Conservation (phyloP, 2,113 vertebrate genomes). For the Pontoporia blainvillei region DNA sequence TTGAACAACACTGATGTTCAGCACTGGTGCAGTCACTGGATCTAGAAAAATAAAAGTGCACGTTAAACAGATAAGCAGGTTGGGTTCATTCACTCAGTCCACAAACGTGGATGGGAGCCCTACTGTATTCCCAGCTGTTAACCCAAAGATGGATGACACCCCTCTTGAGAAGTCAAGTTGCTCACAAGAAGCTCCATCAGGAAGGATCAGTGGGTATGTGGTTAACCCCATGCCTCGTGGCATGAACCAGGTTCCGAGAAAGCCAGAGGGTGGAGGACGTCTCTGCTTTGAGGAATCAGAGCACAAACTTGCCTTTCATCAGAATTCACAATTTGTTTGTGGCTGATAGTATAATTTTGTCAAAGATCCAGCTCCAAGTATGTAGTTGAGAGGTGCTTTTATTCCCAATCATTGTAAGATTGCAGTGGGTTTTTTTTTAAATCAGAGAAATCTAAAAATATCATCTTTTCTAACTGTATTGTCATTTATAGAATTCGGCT, state of each 20-base stretch:
- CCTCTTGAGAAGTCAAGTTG: not conserved
- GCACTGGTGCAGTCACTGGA: slow-evolving; percentile 57
- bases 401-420: not conserved
- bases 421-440: not conserved
- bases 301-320: not conserved
- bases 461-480: not conserved
- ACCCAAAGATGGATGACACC: not conserved
- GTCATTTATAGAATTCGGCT: not conserved
- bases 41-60: slow-evolving; percentile 48
- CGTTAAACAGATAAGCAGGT: not conserved
- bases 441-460: not conserved
- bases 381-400: not conserved
- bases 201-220: not conserved
- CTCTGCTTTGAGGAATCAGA: not conserved
- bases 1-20: slow-evolving; percentile 47
- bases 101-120: not conserved
- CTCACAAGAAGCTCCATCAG: not conserved
- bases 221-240: not conserved
- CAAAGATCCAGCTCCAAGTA: not conserved
- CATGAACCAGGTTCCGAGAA: not conserved
- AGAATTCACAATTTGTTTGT: not conserved
- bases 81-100: not conserved
- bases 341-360: not conserved
- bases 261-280: not conserved
- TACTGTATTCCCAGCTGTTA: not conserved